These are phyloP conservation scores for Drosophila obscura DNA, from an alignment of 1,140 invertebrate species.

Conservation along the genomic window DNA sequence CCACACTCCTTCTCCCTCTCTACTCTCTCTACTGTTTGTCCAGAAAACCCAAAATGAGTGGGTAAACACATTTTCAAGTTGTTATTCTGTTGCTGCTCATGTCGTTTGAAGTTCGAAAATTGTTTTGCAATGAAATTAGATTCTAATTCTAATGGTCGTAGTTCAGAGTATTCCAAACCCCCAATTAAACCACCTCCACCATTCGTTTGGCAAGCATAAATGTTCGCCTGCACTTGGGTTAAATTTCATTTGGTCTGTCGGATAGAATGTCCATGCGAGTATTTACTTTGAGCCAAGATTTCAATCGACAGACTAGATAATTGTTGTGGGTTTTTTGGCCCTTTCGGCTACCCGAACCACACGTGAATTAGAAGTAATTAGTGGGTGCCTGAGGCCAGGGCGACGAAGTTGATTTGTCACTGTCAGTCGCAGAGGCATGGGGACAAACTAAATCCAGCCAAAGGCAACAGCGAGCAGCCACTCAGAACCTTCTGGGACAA, in stretches of 20 bases:
- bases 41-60: constrained; percentile 62
- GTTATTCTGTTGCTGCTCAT: constrained; percentile 43
- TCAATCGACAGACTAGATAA: constrained; percentile 1
- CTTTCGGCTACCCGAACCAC: neutral
- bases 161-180: constrained; percentile 21
- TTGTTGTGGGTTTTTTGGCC: constrained; percentile 6
- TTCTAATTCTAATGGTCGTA: constrained; percentile 63
- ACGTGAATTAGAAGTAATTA: constrained; percentile 41
- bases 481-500: neutral
- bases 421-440: constrained; percentile 13
- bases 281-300: constrained; percentile 1
- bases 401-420: constrained; percentile 23
- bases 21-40: constrained; percentile 3
- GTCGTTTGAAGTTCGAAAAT: constrained; percentile 67
- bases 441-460: constrained; percentile 40
- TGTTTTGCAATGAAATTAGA: constrained; percentile 78
- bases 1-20: neutral
- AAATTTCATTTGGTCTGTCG: neutral
- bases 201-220: neutral
- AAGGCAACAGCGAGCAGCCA: constrained; percentile 6
- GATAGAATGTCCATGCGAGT: neutral
- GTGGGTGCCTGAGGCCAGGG: constrained; percentile 2
- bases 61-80: constrained; percentile 60
- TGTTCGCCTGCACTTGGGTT: neutral
- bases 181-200: constrained; percentile 16